Conservation (phyloP, 2,888 invertebrate genomes). For the Tuta absoluta region DNA sequence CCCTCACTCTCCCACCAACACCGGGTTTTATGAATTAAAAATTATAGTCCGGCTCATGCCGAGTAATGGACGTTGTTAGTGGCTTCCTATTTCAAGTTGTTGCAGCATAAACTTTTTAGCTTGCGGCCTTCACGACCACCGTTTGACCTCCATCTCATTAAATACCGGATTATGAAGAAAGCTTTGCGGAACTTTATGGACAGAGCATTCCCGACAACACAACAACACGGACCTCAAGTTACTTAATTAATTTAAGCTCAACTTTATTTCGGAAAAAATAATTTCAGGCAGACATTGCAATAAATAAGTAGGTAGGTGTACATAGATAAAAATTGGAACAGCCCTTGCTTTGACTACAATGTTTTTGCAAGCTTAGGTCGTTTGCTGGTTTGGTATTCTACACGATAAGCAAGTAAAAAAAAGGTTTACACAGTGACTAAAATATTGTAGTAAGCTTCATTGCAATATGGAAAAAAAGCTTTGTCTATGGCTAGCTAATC, state of each 20-base stretch:
- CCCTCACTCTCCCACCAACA: not conserved
- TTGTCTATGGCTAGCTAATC: constrained; percentile 3
- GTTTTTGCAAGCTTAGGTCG: too few relatives aligned
- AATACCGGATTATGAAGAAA: constrained; percentile 2
- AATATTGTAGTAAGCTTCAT: too few relatives aligned
- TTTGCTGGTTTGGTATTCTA: too few relatives aligned
- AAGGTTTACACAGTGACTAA: too few relatives aligned
- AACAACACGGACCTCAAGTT: not conserved
- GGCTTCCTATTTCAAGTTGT: constrained; percentile 3
- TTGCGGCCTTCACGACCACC: constrained; percentile 3
- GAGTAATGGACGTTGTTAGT: constrained; percentile 11
- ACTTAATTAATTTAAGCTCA: not conserved
- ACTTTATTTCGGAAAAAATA: not conserved
- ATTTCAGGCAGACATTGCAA: too few relatives aligned
- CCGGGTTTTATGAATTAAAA: constrained; percentile 19
- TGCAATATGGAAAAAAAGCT: not conserved
- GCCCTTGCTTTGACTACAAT: too few relatives aligned
- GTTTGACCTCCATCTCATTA: constrained; percentile 8
- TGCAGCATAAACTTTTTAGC: constrained; percentile 10
- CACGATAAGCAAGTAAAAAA: too few relatives aligned
- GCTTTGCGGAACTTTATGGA: constrained; percentile 1
- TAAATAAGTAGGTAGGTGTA: too few relatives aligned
- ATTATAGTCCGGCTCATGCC: constrained; percentile 12
- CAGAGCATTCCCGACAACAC: not conserved
- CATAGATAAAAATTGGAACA: too few relatives aligned